Base-by-base conservation (phyloP, 2,888 invertebrate genomes). In the Actias luna region DNA sequence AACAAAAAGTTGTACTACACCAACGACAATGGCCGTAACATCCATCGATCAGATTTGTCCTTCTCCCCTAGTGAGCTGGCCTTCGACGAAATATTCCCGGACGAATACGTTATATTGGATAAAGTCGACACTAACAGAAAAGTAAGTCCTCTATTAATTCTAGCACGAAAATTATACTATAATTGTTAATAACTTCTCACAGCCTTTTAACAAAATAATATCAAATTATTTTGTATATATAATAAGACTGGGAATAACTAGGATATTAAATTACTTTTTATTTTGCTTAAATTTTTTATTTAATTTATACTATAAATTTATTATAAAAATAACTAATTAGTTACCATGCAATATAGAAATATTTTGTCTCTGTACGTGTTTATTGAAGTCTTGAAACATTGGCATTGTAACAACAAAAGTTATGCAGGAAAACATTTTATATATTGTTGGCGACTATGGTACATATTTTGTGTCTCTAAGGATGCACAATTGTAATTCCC, bases 31-130 rank as follows among this genome's bases (percentile, higher is more conserved):
- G 97, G 96, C 0, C 87, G 86, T 52, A 94, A 89, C n/a, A 95
- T 98, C 68, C 88, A 87, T 46, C 92, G 94, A 67, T 89, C 94
- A 2, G 87, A 94, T 66, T 86, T 98, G 62, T 87, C 88, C 42
- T 98, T 98, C 86, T 94, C 94, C 59, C 98, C 98, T 0, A 96
- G 95, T 67, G 96, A 96, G 73, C 91, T 98, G 65, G 93, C 95
- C 0, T 96, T 97, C 79, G 96, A 96, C 77, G 96, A 96, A 63
- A 93, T 94, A 61, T 94, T 95, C 68, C 94, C 95, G 0, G 93
- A 94, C 58, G 94, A 94, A 68, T 95, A 96, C 77, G 92, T 98
- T 57, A 95, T 95, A 58, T 89, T 96, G 84, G 97, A 98, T 78
- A 96, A 96, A 88, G 92, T 94, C 33, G 94, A 95, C 77, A 82